These are phyloP conservation scores for Eupleurogrammus muticus DNA, from an alignment of 2,797 vertebrate species.

Conservation along the genomic window DNA sequence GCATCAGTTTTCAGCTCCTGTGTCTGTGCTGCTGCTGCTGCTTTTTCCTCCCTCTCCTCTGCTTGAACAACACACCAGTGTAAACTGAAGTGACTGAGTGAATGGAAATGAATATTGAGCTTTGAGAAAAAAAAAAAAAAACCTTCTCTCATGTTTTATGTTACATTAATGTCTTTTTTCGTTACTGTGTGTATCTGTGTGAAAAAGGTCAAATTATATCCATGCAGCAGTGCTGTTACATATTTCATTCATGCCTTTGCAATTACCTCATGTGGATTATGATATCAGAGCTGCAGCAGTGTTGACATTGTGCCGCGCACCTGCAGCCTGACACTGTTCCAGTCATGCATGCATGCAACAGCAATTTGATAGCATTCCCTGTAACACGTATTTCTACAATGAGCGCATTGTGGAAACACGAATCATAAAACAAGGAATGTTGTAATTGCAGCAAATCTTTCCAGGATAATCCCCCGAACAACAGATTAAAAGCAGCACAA, in stretches of 20 bases:
- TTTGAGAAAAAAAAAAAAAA: constrained; percentile 28
- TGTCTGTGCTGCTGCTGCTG: neutral
- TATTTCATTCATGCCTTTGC: constrained; percentile 21
- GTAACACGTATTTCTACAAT: neutral
- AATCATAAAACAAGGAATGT: constrained; percentile 55
- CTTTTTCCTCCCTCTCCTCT: constrained; percentile 6
- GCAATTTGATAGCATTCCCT: no score
- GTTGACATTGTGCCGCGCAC: constrained; percentile 57
- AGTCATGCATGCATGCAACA: neutral
- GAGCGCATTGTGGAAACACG: constrained; percentile 45
- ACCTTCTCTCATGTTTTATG: constrained; percentile 7
- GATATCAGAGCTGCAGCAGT: constrained; percentile 57
- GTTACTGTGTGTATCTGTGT: neutral
- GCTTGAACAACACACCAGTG: constrained; percentile 4
- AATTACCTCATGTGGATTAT: constrained; percentile 49
- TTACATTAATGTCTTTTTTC: neutral
- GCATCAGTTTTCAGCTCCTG: constrained; percentile 27
- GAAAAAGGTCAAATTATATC: neutral
- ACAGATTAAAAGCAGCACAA: constrained; percentile 73
- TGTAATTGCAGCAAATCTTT: constrained; percentile 69
- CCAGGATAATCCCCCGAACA: constrained; percentile 71
- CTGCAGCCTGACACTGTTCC: constrained; percentile 46
- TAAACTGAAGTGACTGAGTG: constrained; percentile 5
- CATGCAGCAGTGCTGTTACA: constrained; percentile 1
- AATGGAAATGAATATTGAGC: neutral